Evolutionary conservation across 2,113 vertebrate species (phyloP), one percentile per base, ranked within the genome.

Genomic region (Brachionichthys hirsutus): DNA sequence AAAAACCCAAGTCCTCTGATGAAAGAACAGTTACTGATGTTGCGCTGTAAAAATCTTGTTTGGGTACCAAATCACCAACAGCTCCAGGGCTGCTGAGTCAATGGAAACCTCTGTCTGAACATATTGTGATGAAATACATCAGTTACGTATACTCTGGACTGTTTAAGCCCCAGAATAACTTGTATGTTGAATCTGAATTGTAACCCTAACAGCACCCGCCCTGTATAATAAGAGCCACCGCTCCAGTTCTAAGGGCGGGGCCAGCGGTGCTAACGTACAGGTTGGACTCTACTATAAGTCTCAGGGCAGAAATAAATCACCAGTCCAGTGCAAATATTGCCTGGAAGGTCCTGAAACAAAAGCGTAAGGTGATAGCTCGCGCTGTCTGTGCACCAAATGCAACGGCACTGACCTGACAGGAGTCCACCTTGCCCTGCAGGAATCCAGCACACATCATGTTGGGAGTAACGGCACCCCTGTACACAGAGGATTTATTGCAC

Each of bases 391-490:
- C 54, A 41, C 24, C 18, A n/a, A 6, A 35, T 20, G 44, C 40
- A 5, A 5, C 2, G 46, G 52, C 17, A 69, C 81, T 85, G 67
- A 98, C 97, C 94, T 98, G 95, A 78, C 97, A 99, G 9, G 96
- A 95, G 77, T 99, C 97, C 10, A 98, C 89, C 18, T 94, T 94
- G 42, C 97, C 97, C 14, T 95, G 92, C 81, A 98, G 87, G 78
- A 96, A 98, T 34, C 97, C 97, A 0, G 96, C 97, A 14, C 97
- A 99, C 83, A 99, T 43, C 97, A 99, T 99, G 83, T 92, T 91
- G 47, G 90, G 84, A 0, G 94, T 95, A 65, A 99, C 82, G 0
- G 73, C 78, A 0, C 90, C 90, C 78, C 90, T 91, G 36, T 98
- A 98, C 51, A 95, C 90, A 6, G 87, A 77, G 6, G 91, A 84